Evolutionary conservation across 2,797 vertebrate species (phyloP), one percentile per base, ranked within the genome.

Genomic region (Acridotheres tristis): DNA sequence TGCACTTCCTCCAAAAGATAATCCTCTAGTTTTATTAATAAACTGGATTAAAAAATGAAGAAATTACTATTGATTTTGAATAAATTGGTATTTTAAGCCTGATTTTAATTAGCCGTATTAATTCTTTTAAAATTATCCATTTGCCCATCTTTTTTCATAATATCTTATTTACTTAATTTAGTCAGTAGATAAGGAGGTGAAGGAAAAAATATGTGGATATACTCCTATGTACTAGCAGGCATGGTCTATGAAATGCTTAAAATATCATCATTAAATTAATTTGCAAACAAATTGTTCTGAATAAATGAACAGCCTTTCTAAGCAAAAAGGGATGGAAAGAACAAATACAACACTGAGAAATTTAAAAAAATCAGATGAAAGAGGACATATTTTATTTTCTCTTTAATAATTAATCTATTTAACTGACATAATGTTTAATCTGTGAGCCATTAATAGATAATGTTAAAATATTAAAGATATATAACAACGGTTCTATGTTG

Each of bases 321-420:
- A 68, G 50, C 62, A 59, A 3, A 67, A 82, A 80, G 8, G 6
- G 40, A 67, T 66, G 16, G 53, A 89, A 84, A 57, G 22, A 92
- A 67, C 4, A 88, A 67, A 73, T 71, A 43, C 34, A 71, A 47
- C 12, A 71, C 26, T 32, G 7, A 79, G 9, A 16, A 15, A 40
- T 26, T 71, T 13, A 65, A 67, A 53, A 84, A 69, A 50, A 85
- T 11, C 25, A 88, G 38, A 76, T 73, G 20, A 82, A 88, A 91
- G n/a, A 71, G 22, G 88, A 76, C 29, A 14, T 22, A 65, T 83
- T 94, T 92, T 92, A 80, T 65, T 93, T 90, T 89, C 15, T 76
- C 4, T 58, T 95, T 67, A 80, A 87, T 71, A 91, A 69, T 84
- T 77, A 62, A 65, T 53, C 23, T 34, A 9, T 79, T 91, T 84